Evolutionary conservation across 2,797 vertebrate species (phyloP).

Genomic region (Anas flavirostris): DNA sequence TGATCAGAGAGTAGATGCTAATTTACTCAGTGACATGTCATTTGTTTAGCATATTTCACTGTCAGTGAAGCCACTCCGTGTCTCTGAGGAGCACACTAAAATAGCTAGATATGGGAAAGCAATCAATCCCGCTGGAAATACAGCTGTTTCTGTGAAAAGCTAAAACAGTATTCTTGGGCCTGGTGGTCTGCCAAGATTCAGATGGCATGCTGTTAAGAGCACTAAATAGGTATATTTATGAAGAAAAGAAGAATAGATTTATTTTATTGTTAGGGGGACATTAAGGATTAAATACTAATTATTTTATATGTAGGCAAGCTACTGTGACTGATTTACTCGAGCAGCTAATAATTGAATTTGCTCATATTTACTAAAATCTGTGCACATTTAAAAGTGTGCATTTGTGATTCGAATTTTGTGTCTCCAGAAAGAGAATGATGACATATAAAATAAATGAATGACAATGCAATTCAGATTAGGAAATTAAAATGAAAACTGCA

Average conservation of each 20-base stretch:
- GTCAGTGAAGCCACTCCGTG: slow-evolving; percentile 63
- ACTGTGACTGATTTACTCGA: background rate
- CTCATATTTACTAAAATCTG: background rate
- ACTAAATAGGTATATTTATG: background rate
- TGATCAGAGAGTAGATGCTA: slow-evolving; percentile 78
- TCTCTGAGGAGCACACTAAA: slow-evolving; percentile 64
- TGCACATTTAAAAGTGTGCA: background rate
- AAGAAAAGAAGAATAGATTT: background rate
- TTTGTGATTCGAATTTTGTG: background rate
- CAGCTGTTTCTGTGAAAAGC: background rate
- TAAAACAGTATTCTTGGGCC: background rate
- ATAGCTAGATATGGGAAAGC: slow-evolving; percentile 37
- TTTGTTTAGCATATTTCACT: slow-evolving; percentile 78
- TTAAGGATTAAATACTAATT: background rate
- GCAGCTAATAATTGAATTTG: background rate
- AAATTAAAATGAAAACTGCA: background rate
- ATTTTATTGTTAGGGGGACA: background rate
- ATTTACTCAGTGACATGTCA: slow-evolving; percentile 78
- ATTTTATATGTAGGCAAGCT: background rate
- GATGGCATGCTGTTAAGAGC: background rate
- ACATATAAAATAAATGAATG: background rate
- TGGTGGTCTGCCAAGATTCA: background rate
- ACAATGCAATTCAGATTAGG: background rate
- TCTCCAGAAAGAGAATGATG: background rate
- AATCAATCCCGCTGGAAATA: slow-evolving; percentile 36